A percentile compares a stretch with the other conserved stretches of the same genome.
phyloP scores from a whole-genome alignment of 2,888 invertebrate genomes.

The Xestia xanthographa region DNA sequence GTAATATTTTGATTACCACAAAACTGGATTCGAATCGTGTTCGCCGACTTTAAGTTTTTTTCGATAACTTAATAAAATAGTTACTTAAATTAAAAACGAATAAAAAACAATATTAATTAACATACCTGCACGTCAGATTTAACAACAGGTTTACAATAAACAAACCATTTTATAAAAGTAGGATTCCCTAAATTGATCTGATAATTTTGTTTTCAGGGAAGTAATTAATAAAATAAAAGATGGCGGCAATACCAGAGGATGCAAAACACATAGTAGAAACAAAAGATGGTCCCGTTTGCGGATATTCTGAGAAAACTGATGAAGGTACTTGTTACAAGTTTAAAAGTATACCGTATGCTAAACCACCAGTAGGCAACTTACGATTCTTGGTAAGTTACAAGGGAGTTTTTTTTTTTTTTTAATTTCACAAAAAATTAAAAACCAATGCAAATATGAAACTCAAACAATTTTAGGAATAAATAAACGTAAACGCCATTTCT shows the following conservation, averaged over 20 bases:
- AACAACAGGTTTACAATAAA: background rate
- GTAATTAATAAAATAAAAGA: constrained; percentile 33
- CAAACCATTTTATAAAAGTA: background rate
- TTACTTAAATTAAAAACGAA: background rate
- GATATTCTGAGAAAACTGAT: constrained; percentile 74
- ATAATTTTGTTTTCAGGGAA: constrained; percentile 5
- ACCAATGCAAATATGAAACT: no score
- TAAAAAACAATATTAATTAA: no score
- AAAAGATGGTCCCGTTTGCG: constrained; percentile 80
- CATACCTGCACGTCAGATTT: background rate
- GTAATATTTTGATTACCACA: background rate
- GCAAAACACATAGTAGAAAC: constrained; percentile 71
- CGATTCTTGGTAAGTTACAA: constrained; percentile 81
- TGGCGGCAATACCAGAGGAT: constrained; percentile 63
- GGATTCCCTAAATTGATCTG: background rate
- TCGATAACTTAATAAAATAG: background rate
- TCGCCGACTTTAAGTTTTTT: background rate
- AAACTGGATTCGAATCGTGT: constrained; percentile 1
- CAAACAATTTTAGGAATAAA: background rate
- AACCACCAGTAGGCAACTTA: constrained; percentile 81
- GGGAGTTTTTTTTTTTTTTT: no score
- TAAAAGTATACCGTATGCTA: constrained; percentile 84
- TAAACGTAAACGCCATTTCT: background rate
- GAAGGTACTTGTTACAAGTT: constrained; percentile 78
- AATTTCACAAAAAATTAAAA: no score